phyloP scores from a whole-genome alignment of 1,140 invertebrate species.

The Pseudomyrmex cubaensis region DNA sequence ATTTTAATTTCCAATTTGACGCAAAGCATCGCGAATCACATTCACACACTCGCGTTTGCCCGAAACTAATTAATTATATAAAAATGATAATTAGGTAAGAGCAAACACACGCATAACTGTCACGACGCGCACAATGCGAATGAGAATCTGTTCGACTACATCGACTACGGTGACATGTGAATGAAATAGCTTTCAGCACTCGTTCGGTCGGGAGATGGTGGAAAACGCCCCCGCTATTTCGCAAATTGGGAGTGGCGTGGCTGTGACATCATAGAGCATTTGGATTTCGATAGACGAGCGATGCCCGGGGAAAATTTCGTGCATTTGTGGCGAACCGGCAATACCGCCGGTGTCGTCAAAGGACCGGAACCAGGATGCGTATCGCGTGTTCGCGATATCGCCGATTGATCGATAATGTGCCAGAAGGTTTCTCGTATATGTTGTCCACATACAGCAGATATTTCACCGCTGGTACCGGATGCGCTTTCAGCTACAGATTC shows the following conservation, averaged over 20 bases:
- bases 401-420: slow-evolving; percentile 60
- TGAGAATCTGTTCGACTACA: slow-evolving; percentile 13
- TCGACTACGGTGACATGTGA: slow-evolving; percentile 36
- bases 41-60: not conserved
- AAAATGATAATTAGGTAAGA: slow-evolving; percentile 50
- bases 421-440: slow-evolving; percentile 39
- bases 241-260: slow-evolving; percentile 46
- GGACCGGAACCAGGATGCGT: slow-evolving; percentile 28
- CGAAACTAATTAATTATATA: slow-evolving; percentile 42
- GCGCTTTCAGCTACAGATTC: slow-evolving; percentile 56
- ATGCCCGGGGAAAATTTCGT: slow-evolving; percentile 54
- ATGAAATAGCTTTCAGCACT: slow-evolving; percentile 57
- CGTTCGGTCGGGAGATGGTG: slow-evolving; percentile 22
- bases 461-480: slow-evolving; percentile 20
- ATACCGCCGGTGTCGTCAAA: slow-evolving; percentile 39
- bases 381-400: slow-evolving; percentile 46
- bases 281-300: slow-evolving; percentile 39
- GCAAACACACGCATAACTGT: slow-evolving; percentile 7
- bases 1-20: not conserved
- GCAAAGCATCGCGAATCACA: slow-evolving; percentile 1
- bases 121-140: slow-evolving; percentile 6
- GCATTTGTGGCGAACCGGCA: slow-evolving; percentile 59
- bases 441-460: slow-evolving; percentile 36
- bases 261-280: slow-evolving; percentile 53
- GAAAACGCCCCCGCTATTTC: slow-evolving; percentile 48